Base-by-base conservation (phyloP, 2,888 invertebrate species). In the Tinea trinotella region DNA sequence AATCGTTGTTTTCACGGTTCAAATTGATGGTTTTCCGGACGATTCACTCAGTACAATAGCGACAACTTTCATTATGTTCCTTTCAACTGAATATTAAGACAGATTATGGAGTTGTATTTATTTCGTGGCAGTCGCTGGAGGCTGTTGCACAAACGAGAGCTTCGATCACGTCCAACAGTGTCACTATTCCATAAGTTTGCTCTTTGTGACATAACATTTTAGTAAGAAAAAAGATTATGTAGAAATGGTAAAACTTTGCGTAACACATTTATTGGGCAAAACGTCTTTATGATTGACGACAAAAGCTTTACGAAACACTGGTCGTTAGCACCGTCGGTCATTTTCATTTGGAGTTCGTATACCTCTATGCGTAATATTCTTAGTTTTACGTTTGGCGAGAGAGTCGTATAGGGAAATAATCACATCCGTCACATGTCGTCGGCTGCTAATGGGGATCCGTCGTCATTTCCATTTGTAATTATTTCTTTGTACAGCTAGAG, bases 1-100 rank as follows among this genome's bases (percentile, higher is more conserved):
- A 82, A 77, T 74, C 69, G 68, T 61, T 69, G 74, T 79, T 80
- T 83, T 81, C 78, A 78, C 74, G 80, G 72, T 72, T 72, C 73
- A 70, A 78, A 81, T 74, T 70, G 66, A 76, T 71, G 67, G 64
- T 80, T 79, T 83, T 79, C 76, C 79, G 73, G 69, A 75, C 71
- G 66, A 70, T 61, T 70, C 67, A 68, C 60, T 72, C 64, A 61
- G 58, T 58, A 71, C 69, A 71, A 70, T 68, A 67, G 60, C 19
- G 46, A 46, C 46, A 46, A 46, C 46, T 46, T 46, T 46, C 63
- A 61, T 46, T 46, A 46, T 19, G 18, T 19, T 19, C 46, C 19
- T 46, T 46, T 46, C 46, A 19, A 19, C 46, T 46, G 2, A 19
- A 46, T 46, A 19, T 19, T 46, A 9, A 19, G 46, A 17, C 46